Conservation (phyloP, 2,797 vertebrate genomes). For the Chanos chanos region DNA sequence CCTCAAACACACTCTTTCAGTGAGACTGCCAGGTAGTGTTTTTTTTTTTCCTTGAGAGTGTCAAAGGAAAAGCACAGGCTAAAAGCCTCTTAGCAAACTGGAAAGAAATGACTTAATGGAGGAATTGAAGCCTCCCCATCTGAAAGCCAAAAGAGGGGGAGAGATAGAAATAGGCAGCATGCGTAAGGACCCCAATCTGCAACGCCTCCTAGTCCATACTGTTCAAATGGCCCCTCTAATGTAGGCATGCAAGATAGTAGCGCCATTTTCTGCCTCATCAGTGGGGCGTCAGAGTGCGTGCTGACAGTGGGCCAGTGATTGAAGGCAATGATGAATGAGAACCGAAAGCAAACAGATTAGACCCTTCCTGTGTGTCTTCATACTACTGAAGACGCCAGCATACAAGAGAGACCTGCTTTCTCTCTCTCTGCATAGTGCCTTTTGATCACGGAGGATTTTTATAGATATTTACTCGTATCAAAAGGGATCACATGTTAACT, state of each 20-base stretch:
- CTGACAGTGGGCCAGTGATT: conserved; percentile 49
- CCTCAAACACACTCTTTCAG: conserved; percentile 38
- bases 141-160: conserved; percentile 51
- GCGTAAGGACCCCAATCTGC: conserved; percentile 42
- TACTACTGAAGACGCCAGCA: conserved; percentile 3
- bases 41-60: conserved; percentile 45
- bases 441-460: too few species aligned
- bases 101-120: conserved; percentile 77
- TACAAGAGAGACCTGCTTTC: conserved; percentile 12
- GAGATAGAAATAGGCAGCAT: conserved; percentile 39
- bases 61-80: conserved; percentile 60
- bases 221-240: conserved; percentile 55
- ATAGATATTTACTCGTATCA: too few species aligned
- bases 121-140: conserved; percentile 49
- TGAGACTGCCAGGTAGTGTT: conserved; percentile 40
- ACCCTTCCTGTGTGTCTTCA: conserved; percentile 9
- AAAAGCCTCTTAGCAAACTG: conserved; percentile 73
- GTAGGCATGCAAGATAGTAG: conserved; percentile 51
- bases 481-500: too few species aligned
- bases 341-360: conserved; percentile 36
- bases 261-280: conserved; percentile 43
- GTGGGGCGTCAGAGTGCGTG: conserved; percentile 41
- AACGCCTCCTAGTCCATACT: conserved; percentile 40
- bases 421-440: too few species aligned
- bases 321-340: conserved; percentile 43